These are phyloP conservation scores for Scolanthus callimorphus DNA, from an alignment of 92 coral and sea anemone genomes.

Conservation along the genomic window DNA sequence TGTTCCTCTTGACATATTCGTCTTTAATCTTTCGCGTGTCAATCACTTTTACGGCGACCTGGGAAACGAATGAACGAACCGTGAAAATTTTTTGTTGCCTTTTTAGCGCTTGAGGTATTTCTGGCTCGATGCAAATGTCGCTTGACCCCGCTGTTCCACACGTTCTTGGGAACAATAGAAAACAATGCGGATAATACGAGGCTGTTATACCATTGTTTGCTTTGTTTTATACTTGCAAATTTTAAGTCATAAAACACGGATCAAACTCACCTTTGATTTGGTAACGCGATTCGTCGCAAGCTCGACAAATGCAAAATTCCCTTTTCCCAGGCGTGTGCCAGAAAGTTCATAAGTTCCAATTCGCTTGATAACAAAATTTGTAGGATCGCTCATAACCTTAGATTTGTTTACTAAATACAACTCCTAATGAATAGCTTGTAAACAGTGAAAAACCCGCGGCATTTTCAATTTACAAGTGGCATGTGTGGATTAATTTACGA, in stretches of 20 bases:
- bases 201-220: slow-evolving; percentile 31
- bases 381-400: slow-evolving; percentile 56
- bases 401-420: slow-evolving; percentile 13
- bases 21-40: slow-evolving; percentile 82
- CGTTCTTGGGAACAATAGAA: slow-evolving; percentile 36
- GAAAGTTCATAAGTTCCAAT: slow-evolving; percentile 86
- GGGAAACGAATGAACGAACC: slow-evolving; percentile 23
- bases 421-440: slow-evolving; percentile 29
- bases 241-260: neutral
- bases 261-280: slow-evolving; percentile 70
- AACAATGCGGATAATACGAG: slow-evolving; percentile 32
- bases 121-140: neutral
- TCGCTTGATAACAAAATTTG: slow-evolving; percentile 62
- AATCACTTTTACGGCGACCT: slow-evolving; percentile 94
- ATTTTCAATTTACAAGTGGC: slow-evolving; percentile 58
- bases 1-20: slow-evolving; percentile 66
- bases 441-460: slow-evolving; percentile 58
- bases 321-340: slow-evolving; percentile 89
- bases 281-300: slow-evolving; percentile 85
- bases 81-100: neutral
- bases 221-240: slow-evolving; percentile 32
- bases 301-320: slow-evolving; percentile 93
- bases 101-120: neutral
- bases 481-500: slow-evolving; percentile 66
- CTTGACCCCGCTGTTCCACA: neutral